A percentile compares a stretch with the other conserved stretches of the same genome.
phyloP scores from a whole-genome alignment of 2,888 invertebrate species.

The Mythimna impura region DNA sequence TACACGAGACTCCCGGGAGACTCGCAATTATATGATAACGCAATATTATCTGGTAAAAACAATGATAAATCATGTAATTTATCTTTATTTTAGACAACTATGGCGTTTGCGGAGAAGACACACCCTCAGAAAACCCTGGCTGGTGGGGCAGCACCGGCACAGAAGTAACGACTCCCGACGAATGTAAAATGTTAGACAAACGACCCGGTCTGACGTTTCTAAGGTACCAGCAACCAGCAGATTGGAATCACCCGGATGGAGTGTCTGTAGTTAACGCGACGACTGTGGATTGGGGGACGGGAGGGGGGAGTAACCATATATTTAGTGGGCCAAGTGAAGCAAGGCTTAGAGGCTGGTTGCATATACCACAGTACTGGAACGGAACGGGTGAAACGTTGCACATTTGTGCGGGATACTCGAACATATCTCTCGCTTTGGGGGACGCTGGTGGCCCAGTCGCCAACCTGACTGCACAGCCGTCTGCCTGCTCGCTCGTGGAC shows the following conservation, averaged over 20 bases:
- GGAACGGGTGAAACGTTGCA: conserved; percentile 92
- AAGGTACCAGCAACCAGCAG: conserved; percentile 96
- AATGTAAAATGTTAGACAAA: conserved; percentile 94
- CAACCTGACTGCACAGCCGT: conserved; percentile 92
- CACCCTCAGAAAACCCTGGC: conserved; percentile 94
- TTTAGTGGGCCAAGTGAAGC: conserved; percentile 94
- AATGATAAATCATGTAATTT: not conserved
- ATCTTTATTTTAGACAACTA: conserved; percentile 91
- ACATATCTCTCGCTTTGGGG: conserved; percentile 92
- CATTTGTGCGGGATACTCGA: conserved; percentile 95
- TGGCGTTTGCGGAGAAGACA: conserved; percentile 96
- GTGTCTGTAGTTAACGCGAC: conserved; percentile 96
- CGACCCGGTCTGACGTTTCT: conserved; percentile 97
- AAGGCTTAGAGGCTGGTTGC: conserved; percentile 94
- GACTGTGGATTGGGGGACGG: conserved; percentile 94
- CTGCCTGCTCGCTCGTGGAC: conserved; percentile 92
- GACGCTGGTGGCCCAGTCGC: conserved; percentile 88
- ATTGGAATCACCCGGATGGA: conserved; percentile 96
- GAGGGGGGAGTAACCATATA: conserved; percentile 92
- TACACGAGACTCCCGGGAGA: not conserved
- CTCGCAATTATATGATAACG: not conserved
- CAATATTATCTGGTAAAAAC: too few relatives aligned
- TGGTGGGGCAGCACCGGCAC: conserved; percentile 98
- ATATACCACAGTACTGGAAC: conserved; percentile 94
- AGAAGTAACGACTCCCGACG: conserved; percentile 93